These are phyloP conservation scores for Graphium colonna DNA, from an alignment of 2,888 invertebrate species.

Conservation along the genomic window DNA sequence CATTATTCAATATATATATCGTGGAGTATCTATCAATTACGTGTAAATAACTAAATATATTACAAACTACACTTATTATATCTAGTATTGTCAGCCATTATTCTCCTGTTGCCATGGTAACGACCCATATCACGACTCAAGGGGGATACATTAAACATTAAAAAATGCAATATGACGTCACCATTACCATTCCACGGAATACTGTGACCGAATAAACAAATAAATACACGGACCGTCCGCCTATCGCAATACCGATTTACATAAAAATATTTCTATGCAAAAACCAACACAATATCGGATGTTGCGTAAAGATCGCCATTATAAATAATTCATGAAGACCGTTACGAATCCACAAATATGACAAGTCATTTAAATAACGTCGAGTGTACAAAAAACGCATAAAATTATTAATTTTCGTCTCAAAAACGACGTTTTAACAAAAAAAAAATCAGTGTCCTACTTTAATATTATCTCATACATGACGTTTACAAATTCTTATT, in stretches of 20 bases:
- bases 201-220: background rate
- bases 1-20: background rate
- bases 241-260: background rate
- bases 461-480: background rate
- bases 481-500: no score
- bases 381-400: background rate
- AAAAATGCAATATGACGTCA: slow-evolving; percentile 16
- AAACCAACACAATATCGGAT: background rate
- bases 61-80: no score
- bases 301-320: background rate
- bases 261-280: slow-evolving; percentile 1
- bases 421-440: background rate
- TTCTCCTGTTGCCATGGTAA: slow-evolving; percentile 60
- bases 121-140: slow-evolving; percentile 41
- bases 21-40: no score
- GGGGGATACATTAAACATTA: slow-evolving; percentile 25
- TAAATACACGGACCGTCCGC: background rate
- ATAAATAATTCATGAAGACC: slow-evolving; percentile 5
- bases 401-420: background rate
- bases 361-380: background rate
- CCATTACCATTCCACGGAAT: background rate
- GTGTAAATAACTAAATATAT: slow-evolving; percentile 30
- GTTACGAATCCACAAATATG: background rate
- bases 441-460: background rate
- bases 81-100: no score